Evolutionary conservation across 37 sponge, comb jelly and placozoan species (phyloP).

Genomic region (Geodia barretti): DNA sequence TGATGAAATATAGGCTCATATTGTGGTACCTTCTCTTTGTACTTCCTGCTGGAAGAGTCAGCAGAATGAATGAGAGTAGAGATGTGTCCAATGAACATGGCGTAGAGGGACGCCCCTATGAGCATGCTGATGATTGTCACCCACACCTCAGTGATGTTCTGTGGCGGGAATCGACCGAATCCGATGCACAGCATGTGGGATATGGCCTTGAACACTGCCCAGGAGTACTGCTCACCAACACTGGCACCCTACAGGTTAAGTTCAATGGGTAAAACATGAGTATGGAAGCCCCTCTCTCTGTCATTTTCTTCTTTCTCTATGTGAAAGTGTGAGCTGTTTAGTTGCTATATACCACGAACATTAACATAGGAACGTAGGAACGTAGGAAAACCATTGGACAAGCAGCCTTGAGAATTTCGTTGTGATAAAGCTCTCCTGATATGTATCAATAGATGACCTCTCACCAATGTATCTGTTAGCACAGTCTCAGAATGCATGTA

Average conservation of each 20-base stretch:
- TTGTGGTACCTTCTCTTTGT: conserved; percentile 64
- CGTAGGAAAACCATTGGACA: background rate
- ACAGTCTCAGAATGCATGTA: background rate
- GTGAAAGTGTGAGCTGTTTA: background rate
- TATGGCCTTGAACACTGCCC: conserved; percentile 70
- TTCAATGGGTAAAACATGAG: background rate
- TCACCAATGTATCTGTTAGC: no score
- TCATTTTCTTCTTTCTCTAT: no score
- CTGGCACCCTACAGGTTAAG: conserved; percentile 40
- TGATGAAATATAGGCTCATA: background rate
- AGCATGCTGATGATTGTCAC: conserved; percentile 77
- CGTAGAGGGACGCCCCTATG: conserved; percentile 70
- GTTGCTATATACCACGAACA: background rate
- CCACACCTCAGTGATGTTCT: conserved; percentile 62
- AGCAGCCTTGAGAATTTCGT: no score
- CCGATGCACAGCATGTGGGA: conserved; percentile 83
- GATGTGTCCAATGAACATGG: conserved; percentile 76
- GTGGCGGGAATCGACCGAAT: conserved; percentile 73
- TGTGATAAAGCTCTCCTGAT: no score
- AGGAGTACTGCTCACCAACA: conserved; percentile 61
- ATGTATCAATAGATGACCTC: no score
- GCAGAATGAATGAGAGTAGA: conserved; percentile 56
- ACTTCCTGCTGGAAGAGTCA: conserved; percentile 43
- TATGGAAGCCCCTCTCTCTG: background rate
- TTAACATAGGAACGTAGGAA: background rate